Base-by-base conservation (phyloP, 2,113 vertebrate genomes). In the Micromys minutus region DNA sequence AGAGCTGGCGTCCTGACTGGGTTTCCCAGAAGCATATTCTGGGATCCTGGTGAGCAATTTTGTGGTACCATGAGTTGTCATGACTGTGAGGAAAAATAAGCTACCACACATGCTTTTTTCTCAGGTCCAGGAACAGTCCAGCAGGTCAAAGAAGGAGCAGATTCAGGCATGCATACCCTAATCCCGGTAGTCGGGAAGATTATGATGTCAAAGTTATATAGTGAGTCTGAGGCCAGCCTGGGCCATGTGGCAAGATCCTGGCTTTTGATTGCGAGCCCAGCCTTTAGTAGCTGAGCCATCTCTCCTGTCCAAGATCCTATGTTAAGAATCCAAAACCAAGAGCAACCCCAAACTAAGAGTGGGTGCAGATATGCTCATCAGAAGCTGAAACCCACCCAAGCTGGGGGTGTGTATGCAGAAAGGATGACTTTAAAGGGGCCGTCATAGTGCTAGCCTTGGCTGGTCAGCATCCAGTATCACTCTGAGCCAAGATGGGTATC, bases 331-430 rank as follows among this genome's bases (percentile, higher is more conserved):
- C 29, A 7, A 86, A 86, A 86, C 45, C 15, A 52, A 71, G 17
- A 71, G 6, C 34, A 1, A 72, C 29, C 8, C 67, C 39, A 85
- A 65, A 85, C 29, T 61, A 47, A 47, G 42, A 65, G 29, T 34
- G 29, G 50, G 34, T 75, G 34, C 29, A 76, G 4, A 24, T 19
- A 6, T 0, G 34, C 71, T 6, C 10, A 15, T 3, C 3, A 0
- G 74, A 59, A 29, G 22, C 39, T 59, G 74, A 83, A 31, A 31
- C 11, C 31, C 39, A 39, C 0, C 74, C n/a, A 63, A 29, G 17
- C 19, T 36, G 24, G 67, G 29, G 57, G 1, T 7, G 52, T 2
- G 29, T 7, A 12, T 19, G 13, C 19, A 65, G 76, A 88, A 47
- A 42, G 59, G 61, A 16, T 17, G 24, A 83, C 80, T 42, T 55